phyloP scores from a whole-genome alignment of 2,888 invertebrate genomes.

The Lepidocyrtoides sp. region DNA sequence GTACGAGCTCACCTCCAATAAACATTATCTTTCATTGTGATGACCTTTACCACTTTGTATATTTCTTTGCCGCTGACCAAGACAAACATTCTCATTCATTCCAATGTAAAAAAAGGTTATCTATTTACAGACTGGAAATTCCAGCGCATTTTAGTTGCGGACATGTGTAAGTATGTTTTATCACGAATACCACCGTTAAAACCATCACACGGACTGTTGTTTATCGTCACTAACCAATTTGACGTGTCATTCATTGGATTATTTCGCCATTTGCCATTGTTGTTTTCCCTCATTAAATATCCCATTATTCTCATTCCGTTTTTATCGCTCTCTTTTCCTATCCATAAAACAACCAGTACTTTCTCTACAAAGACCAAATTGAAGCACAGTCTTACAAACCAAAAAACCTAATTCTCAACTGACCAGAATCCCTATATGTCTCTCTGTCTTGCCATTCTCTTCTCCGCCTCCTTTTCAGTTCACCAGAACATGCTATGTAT shows the following conservation, averaged over 20 bases:
- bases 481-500: not conserved
- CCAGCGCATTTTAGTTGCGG: too few relatives aligned
- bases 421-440: constrained; percentile 46
- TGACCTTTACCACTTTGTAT: not conserved
- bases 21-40: not conserved
- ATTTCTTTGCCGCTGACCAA: too few relatives aligned
- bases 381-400: constrained; percentile 21
- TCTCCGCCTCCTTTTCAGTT: not conserved
- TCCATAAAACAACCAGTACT: not conserved
- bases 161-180: not conserved
- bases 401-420: constrained; percentile 58
- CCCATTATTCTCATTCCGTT: constrained; percentile 36
- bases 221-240: constrained; percentile 26
- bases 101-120: too few relatives aligned
- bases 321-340: constrained; percentile 4
- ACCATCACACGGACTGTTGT: not conserved
- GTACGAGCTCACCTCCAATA: too few relatives aligned
- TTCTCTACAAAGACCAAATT: not conserved
- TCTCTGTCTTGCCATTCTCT: too few relatives aligned
- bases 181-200: not conserved
- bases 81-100: too few relatives aligned
- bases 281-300: constrained; percentile 49
- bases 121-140: too few relatives aligned
- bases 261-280: constrained; percentile 10
- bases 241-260: constrained; percentile 46